A percentile compares a stretch with the other conserved stretches of the same genome.
Conservation (phyloP, 2,888 invertebrate genomes). For the Teinopalpus imperialis region DNA sequence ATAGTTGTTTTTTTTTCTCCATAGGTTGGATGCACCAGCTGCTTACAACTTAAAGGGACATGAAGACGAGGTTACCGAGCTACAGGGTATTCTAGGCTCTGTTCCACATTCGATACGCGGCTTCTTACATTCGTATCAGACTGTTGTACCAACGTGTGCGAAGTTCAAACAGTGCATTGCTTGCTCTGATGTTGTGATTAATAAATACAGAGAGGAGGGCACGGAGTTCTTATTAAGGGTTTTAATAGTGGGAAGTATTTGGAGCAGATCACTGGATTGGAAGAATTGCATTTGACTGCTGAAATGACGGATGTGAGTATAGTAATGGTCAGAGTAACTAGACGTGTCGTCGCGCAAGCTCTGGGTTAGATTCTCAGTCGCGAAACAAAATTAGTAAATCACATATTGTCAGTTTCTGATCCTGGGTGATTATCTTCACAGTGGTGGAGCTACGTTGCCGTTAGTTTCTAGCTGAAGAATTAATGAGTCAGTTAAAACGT, state of each 20-base stretch:
- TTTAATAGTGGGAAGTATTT: slow-evolving; percentile 91
- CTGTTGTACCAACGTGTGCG: slow-evolving; percentile 91
- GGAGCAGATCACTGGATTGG: slow-evolving; percentile 93
- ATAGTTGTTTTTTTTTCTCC: too few relatives aligned
- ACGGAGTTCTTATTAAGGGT: slow-evolving; percentile 89
- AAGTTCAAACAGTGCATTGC: slow-evolving; percentile 96
- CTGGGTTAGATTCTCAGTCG: too few relatives aligned
- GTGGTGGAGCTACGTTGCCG: too few relatives aligned
- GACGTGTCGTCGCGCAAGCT: too few relatives aligned
- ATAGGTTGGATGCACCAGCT: slow-evolving; percentile 86
- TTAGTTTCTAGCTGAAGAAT: too few relatives aligned
- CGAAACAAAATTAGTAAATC: too few relatives aligned
- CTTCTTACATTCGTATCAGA: slow-evolving; percentile 91
- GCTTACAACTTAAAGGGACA: slow-evolving; percentile 74
- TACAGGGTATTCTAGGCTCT: slow-evolving; percentile 87
- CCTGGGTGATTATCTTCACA: too few relatives aligned
- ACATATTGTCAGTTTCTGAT: too few relatives aligned
- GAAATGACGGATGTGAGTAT: slow-evolving; percentile 81
- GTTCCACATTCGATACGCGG: slow-evolving; percentile 97
- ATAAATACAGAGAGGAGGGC: slow-evolving; percentile 71
- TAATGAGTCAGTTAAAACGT: too few relatives aligned
- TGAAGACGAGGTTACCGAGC: slow-evolving; percentile 45
- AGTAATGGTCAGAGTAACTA: too few relatives aligned
- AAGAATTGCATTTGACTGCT: slow-evolving; percentile 82
- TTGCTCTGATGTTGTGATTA: slow-evolving; percentile 85